Conservation (phyloP, 37 sponge, comb jelly and placozoan species). For the Cliona cf. orientalis region DNA sequence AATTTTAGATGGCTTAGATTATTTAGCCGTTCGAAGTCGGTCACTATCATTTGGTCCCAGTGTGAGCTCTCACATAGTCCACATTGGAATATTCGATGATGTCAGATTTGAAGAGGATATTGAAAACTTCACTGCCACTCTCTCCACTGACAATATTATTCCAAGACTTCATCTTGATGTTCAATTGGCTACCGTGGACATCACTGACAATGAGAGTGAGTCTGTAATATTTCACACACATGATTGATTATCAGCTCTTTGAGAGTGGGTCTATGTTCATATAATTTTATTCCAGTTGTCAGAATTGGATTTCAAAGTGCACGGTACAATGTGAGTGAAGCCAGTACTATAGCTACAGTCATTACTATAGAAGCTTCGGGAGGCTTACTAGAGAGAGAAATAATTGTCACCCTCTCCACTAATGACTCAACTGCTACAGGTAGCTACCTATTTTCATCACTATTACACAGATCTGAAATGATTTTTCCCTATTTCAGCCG, state of each 20-base stretch:
- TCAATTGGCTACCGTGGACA: neutral
- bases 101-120: neutral
- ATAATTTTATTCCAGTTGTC: no score
- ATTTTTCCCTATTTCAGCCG: neutral
- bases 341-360: neutral
- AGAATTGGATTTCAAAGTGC: slow-evolving; percentile 4
- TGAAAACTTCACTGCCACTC: neutral
- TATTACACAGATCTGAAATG: neutral
- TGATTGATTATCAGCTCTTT: no score
- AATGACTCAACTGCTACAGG: slow-evolving; percentile 11
- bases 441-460: neutral
- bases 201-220: neutral
- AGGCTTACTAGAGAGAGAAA: neutral
- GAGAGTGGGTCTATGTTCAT: no score
- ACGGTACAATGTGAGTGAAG: slow-evolving; percentile 2
- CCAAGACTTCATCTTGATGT: neutral
- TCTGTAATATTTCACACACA: neutral
- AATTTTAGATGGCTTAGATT: neutral
- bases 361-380: neutral
- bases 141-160: neutral
- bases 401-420: slow-evolving; percentile 1
- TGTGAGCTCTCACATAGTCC: neutral
- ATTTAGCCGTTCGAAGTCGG: neutral
- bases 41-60: neutral
- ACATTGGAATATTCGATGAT: neutral